Evolutionary conservation across 2,113 vertebrate genomes (phyloP), one percentile per base, ranked within the genome.

Genomic region (Chinchilla lanigera): DNA sequence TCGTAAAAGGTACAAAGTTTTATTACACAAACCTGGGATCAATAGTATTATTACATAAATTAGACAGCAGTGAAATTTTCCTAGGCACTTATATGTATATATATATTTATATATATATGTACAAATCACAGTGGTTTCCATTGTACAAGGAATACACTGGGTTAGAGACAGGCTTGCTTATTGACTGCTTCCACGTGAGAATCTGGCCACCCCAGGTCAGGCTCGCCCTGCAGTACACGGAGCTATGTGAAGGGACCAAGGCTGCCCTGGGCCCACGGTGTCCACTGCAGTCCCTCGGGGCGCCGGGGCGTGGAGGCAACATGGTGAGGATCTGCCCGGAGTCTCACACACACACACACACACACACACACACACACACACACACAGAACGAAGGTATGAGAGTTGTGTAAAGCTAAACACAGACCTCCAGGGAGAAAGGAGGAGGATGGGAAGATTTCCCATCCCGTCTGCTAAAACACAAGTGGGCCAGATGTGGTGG

Each of bases 41-140:
- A 85, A 98, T 56, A 97, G 96, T 26, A 19, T 82, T 92, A 95
- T 95, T 94, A 97, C 95, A 98, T 98, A 98, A 98, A 98, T 98
- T 98, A 98, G 98, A 98, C 96, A 97, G 97, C 98, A 98, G 97
- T 97, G 96, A 90, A 96, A 97, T 97, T 96, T 97, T 97, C 97
- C 96, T 96, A 95, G 91, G 93, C 11, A 2, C 13, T 8, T 20
- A 24, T 35, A 22, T 97, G 98, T 98, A 98, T 98, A 14, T 44
- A 13, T 44, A 22, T 24, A 17, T 67, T 5, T 63, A 1, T 47
- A 16, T 14, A 41, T 28, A 47, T 47, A 11, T 73, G 78, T 97
- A 98, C 98, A 98, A 85, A 98, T 99, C 98, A 99, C 98, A 98
- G 98, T 99, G 98, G 98, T 98, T 98, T 98, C 98, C 97, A 96